Conservation (phyloP, 2,797 vertebrate genomes). For the Crax fasciolata region DNA sequence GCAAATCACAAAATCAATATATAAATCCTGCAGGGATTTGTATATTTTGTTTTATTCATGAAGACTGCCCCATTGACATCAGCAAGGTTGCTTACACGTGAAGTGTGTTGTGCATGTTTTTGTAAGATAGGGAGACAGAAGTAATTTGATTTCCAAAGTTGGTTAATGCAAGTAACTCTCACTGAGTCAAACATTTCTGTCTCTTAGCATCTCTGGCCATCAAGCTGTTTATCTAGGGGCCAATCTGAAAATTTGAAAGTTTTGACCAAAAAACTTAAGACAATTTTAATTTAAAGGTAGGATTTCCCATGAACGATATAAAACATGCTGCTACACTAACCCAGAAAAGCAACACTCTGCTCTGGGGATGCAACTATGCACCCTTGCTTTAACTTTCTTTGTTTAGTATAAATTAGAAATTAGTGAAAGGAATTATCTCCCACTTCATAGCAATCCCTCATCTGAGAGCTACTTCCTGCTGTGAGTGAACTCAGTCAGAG, state of each 20-base stretch:
- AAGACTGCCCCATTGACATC: not conserved
- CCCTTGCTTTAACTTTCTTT: not conserved
- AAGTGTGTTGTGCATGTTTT: not conserved
- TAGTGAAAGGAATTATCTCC: not conserved
- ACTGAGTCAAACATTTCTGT: not conserved
- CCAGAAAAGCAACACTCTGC: not conserved
- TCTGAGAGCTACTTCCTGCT: not conserved
- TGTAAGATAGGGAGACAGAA: not conserved
- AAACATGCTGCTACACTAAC: rapidly evolving
- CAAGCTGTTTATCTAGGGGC: not conserved
- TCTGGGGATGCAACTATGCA: not conserved
- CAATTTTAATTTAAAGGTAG: not conserved
- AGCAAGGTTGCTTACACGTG: not conserved
- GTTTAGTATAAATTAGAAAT: not conserved
- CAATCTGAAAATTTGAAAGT: not conserved
- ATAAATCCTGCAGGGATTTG: not conserved
- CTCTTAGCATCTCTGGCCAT: not conserved
- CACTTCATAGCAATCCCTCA: not conserved
- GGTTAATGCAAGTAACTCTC: not conserved
- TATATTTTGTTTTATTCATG: not conserved
- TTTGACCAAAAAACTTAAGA: not conserved
- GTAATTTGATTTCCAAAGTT: not conserved
- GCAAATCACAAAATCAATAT: not conserved
- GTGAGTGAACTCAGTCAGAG: not conserved
- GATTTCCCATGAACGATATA: not conserved